Evolutionary conservation across 2,888 invertebrate species (phyloP).

Genomic region (Nymphalis urticae): DNA sequence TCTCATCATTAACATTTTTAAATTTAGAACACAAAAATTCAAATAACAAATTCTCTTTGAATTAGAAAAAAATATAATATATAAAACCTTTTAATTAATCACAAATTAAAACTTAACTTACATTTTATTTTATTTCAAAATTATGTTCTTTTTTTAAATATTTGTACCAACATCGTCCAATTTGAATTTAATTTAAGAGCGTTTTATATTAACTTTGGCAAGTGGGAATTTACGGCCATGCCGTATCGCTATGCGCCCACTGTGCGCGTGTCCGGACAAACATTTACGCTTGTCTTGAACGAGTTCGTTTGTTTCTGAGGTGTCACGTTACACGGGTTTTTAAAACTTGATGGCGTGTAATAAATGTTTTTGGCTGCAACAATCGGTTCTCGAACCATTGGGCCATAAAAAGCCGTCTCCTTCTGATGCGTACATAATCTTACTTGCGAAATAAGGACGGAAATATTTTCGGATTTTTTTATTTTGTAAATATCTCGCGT

Average conservation of each 20-base stretch:
- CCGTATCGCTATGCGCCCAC: constrained; percentile 48
- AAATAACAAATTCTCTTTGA: no score
- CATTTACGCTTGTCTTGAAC: constrained; percentile 54
- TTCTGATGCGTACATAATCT: constrained; percentile 36
- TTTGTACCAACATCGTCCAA: neutral
- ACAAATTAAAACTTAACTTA: no score
- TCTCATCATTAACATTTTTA: no score
- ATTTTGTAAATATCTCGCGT: constrained; percentile 25
- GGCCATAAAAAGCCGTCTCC: constrained; percentile 40
- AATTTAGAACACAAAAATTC: no score
- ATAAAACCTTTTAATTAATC: no score
- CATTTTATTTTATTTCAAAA: no score
- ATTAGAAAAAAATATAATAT: no score
- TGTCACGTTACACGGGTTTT: constrained; percentile 73
- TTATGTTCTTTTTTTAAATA: neutral
- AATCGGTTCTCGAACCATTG: constrained; percentile 35
- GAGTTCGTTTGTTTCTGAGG: constrained; percentile 60
- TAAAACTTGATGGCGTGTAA: constrained; percentile 75
- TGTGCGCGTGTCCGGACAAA: constrained; percentile 53
- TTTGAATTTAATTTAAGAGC: neutral
- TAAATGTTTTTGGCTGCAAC: constrained; percentile 62
- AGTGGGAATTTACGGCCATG: constrained; percentile 34
- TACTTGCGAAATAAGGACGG: constrained; percentile 47
- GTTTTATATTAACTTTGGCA: constrained; percentile 19
- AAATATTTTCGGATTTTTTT: constrained; percentile 43